A percentile compares a stretch with the other conserved stretches of the same genome.
These are phyloP conservation scores for Aegithalos caudatus DNA, from an alignment of 2,113 vertebrate genomes.

Conservation along the genomic window DNA sequence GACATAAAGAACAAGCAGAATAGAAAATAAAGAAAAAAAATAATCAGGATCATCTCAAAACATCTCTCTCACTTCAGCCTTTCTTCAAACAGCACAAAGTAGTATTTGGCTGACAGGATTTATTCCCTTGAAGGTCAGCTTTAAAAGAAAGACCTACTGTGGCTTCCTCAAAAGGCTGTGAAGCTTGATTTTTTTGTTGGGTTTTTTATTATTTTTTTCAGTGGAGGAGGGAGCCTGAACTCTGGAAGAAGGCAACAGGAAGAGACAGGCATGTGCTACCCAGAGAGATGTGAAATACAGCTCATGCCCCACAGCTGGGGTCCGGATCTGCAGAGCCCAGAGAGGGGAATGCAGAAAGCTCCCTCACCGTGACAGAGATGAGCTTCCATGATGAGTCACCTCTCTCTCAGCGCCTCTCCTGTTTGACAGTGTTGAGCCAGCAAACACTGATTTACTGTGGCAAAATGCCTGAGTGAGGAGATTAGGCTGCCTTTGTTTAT, in stretches of 20 bases:
- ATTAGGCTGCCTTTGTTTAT: background rate
- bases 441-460: background rate
- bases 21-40: background rate
- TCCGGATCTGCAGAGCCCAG: background rate
- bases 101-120: background rate
- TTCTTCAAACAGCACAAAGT: background rate
- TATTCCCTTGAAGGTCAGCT: background rate
- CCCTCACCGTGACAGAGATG: background rate
- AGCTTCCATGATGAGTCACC: background rate
- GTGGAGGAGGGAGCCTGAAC: background rate
- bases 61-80: background rate
- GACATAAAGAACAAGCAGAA: background rate
- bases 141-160: background rate
- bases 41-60: background rate
- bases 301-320: background rate
- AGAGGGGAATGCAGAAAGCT: background rate
- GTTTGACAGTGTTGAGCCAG: background rate
- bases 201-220: too few species aligned
- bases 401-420: background rate
- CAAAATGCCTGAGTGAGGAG: background rate
- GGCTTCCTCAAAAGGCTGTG: background rate
- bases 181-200: background rate
- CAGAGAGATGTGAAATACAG: background rate
- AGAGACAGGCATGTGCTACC: background rate
- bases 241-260: background rate